These are phyloP conservation scores for Drosophila navojoa DNA, from an alignment of 1,140 invertebrate species.

Conservation along the genomic window DNA sequence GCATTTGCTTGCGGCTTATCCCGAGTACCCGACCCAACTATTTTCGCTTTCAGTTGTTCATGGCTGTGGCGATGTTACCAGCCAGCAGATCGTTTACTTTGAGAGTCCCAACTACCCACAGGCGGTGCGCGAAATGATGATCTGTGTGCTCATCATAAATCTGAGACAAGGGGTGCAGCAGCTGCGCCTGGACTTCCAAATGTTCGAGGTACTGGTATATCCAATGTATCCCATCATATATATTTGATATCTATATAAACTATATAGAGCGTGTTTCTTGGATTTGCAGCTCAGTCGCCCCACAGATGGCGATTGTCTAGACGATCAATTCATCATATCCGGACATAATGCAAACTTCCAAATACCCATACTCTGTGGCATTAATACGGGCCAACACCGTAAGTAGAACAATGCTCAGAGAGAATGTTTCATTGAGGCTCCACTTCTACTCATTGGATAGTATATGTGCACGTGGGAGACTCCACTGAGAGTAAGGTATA, in stretches of 20 bases:
- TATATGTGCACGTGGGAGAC: conserved; percentile 89
- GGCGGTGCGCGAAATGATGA: conserved; percentile 74
- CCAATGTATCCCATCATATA: too few relatives aligned
- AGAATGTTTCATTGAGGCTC: background rate
- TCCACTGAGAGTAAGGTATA: conserved; percentile 86
- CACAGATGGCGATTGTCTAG: conserved; percentile 87
- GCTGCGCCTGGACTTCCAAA: conserved; percentile 88
- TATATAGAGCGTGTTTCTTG: background rate
- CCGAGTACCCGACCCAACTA: background rate
- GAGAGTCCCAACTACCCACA: conserved; percentile 86
- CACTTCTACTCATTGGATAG: conserved; percentile 77
- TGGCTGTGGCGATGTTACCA: conserved; percentile 85
- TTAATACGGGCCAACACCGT: conserved; percentile 91
- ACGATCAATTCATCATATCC: conserved; percentile 88
- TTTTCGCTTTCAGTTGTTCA: conserved; percentile 84
- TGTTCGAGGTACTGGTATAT: conserved; percentile 86
- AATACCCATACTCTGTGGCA: conserved; percentile 89
- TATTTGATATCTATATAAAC: background rate
- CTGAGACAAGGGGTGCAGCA: conserved; percentile 87
- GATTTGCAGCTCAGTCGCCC: conserved; percentile 86
- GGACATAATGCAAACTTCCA: conserved; percentile 88
- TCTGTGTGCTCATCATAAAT: conserved; percentile 87
- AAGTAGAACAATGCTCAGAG: conserved; percentile 56
- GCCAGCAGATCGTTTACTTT: conserved; percentile 86
- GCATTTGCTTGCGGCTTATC: conserved; percentile 1